phyloP scores from a whole-genome alignment of 2,113 vertebrate genomes.

The Pomatostomus ruficeps region DNA sequence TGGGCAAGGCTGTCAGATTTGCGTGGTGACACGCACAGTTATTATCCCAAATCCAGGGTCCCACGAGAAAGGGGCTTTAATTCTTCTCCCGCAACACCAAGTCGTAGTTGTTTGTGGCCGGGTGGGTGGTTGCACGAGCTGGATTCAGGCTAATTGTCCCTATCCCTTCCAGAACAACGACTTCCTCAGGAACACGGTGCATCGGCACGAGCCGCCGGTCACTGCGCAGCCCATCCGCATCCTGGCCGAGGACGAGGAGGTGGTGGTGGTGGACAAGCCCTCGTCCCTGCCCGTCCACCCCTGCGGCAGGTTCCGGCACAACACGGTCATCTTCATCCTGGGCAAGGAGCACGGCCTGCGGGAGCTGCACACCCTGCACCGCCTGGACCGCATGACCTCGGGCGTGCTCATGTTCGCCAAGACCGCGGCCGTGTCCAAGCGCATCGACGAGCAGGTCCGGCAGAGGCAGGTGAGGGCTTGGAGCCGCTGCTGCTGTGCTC shows the following conservation, averaged over 20 bases:
- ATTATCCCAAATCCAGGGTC: too few relatives aligned
- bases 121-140: rapidly evolving
- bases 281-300: slow-evolving; percentile 95
- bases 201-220: slow-evolving; percentile 95
- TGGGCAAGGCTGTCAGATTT: rapidly evolving
- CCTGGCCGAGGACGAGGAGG: slow-evolving; percentile 81
- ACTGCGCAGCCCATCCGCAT: slow-evolving; percentile 78
- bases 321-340: slow-evolving; percentile 95
- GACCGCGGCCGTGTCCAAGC: slow-evolving; percentile 82
- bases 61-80: background rate
- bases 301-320: slow-evolving; percentile 93
- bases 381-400: slow-evolving; percentile 92
- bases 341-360: slow-evolving; percentile 88
- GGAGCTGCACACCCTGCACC: slow-evolving; percentile 89
- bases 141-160: rapidly evolving
- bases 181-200: slow-evolving; percentile 87
- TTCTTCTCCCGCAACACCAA: rapidly evolving
- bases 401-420: slow-evolving; percentile 95
- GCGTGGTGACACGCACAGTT: rapidly evolving
- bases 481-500: background rate
- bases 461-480: slow-evolving; percentile 82
- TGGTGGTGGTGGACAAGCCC: slow-evolving; percentile 94
- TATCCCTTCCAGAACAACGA: slow-evolving; percentile 85
- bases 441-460: slow-evolving; percentile 90
- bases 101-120: rapidly evolving